These are phyloP conservation scores for Brevimyrus niger DNA, from an alignment of 2,113 vertebrate genomes.

Conservation along the genomic window DNA sequence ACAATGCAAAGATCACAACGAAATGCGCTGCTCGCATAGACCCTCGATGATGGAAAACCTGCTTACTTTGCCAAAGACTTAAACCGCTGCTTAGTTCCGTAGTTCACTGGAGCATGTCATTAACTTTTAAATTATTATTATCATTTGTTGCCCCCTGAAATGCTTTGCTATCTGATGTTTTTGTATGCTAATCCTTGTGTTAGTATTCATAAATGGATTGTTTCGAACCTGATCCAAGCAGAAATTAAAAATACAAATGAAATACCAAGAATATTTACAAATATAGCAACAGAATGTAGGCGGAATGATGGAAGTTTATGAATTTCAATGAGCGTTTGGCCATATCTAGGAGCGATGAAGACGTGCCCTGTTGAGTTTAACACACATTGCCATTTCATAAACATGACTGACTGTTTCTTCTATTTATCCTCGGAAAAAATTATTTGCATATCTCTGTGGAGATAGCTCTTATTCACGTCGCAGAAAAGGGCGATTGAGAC, in stretches of 20 bases:
- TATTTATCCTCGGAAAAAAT: background rate
- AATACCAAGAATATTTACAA: background rate
- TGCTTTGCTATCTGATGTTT: slow-evolving; percentile 6
- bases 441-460: background rate
- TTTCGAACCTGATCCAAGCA: background rate
- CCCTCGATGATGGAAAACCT: background rate
- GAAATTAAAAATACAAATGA: background rate
- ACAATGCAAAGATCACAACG: background rate
- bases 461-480: background rate
- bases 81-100: background rate
- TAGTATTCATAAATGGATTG: background rate
- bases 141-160: background rate
- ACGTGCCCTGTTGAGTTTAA: background rate
- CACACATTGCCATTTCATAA: background rate
- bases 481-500: background rate
- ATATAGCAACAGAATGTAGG: background rate
- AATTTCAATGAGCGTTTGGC: background rate
- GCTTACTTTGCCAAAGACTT: background rate
- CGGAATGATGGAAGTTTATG: background rate
- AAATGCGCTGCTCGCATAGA: background rate
- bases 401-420: background rate
- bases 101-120: slow-evolving; percentile 14
- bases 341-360: background rate
- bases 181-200: slow-evolving; percentile 14
- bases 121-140: slow-evolving; percentile 15